These are phyloP conservation scores for Ditula angustiorana DNA, from an alignment of 2,888 invertebrate genomes.

Conservation along the genomic window DNA sequence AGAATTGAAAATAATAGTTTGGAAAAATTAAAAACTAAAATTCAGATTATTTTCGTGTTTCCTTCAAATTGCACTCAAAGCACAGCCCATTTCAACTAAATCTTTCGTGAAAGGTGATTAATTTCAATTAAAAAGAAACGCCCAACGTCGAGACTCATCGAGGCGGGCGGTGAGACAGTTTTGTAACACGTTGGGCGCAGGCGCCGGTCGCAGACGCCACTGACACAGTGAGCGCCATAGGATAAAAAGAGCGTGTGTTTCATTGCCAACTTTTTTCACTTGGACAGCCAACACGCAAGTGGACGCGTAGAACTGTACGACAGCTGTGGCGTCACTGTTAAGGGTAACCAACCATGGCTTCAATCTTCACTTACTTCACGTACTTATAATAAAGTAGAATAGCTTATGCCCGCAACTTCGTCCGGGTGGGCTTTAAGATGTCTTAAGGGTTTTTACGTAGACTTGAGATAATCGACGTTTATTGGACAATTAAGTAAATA, in stretches of 20 bases:
- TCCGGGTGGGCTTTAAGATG: too few species aligned
- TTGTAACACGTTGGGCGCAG: constrained; percentile 34
- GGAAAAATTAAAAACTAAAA: neutral
- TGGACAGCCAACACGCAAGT: constrained; percentile 56
- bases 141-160: constrained; percentile 18
- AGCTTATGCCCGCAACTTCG: too few species aligned
- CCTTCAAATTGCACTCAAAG: neutral
- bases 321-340: constrained; percentile 51
- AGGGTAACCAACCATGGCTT: neutral
- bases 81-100: constrained; percentile 16
- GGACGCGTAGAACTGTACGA: constrained; percentile 57
- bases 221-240: constrained; percentile 66
- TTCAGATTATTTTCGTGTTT: neutral
- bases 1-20: neutral
- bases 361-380: too few species aligned
- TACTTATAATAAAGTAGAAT: too few species aligned
- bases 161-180: constrained; percentile 26
- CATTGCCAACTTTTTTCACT: constrained; percentile 76
- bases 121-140: constrained; percentile 26
- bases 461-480: too few species aligned
- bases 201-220: constrained; percentile 50
- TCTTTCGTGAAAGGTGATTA: constrained; percentile 22
- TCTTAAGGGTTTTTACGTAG: too few species aligned
- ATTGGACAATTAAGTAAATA: too few species aligned
- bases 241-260: constrained; percentile 58